Evolutionary conservation across 1,140 invertebrate species (phyloP).

Genomic region (Panonychus citri): DNA sequence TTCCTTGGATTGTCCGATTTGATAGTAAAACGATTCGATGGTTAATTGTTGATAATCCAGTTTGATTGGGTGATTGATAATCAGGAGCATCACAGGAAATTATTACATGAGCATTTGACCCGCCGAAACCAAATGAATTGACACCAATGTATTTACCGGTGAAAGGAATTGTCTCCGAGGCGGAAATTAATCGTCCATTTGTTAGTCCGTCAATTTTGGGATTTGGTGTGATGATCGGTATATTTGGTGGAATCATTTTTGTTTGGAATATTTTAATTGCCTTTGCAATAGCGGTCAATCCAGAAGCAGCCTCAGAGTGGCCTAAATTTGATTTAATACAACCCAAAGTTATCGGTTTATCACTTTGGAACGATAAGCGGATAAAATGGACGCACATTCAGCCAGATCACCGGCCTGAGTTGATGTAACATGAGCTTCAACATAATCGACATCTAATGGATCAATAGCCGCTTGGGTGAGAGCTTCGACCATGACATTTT

Average conservation of each 20-base stretch:
- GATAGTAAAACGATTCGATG: not conserved
- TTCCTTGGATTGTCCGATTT: not conserved
- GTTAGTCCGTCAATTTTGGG: conserved; percentile 25
- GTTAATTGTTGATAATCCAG: too few species aligned
- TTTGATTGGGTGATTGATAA: not conserved
- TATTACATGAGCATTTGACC: conserved; percentile 19
- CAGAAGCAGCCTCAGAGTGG: conserved; percentile 63
- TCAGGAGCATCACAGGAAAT: not conserved
- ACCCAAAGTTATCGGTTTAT: conserved; percentile 42
- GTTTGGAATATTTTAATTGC: conserved; percentile 66
- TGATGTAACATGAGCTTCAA: conserved; percentile 88
- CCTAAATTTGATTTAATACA: conserved; percentile 81
- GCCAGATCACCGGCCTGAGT: conserved; percentile 48
- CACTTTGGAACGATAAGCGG: conserved; percentile 36
- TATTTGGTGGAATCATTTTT: conserved; percentile 62
- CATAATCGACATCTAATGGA: conserved; percentile 52
- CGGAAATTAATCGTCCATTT: conserved; percentile 57
- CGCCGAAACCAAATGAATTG: conserved; percentile 33
- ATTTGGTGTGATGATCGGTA: conserved; percentile 58
- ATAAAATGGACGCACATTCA: conserved; percentile 56
- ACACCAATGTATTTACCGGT: conserved; percentile 60
- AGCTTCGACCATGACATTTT: conserved; percentile 50
- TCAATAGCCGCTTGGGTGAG: conserved; percentile 54
- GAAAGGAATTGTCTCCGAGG: conserved; percentile 22
- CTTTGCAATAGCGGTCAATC: conserved; percentile 66